Percentiles rank a stretch among this genome's conserved stretches.
phyloP scores from a whole-genome alignment of 2,797 vertebrate species.

The Xiphorhynchus erythropygius region DNA sequence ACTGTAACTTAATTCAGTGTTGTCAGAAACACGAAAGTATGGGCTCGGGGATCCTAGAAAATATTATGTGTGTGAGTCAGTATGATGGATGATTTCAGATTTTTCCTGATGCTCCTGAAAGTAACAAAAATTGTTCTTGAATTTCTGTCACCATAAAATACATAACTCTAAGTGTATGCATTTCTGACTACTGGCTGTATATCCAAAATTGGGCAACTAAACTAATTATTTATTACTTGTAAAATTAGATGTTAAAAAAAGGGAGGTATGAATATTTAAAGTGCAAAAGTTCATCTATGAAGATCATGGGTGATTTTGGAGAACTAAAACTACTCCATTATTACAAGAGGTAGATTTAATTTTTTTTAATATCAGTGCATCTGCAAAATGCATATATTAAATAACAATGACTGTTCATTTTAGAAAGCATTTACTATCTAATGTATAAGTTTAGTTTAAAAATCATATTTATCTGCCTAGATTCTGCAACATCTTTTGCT shows the following conservation, averaged over 20 bases:
- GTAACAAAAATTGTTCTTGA: background rate
- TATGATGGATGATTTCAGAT: background rate
- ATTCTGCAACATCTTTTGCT: background rate
- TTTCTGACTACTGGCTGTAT: background rate
- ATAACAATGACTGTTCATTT: background rate
- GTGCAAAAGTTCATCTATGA: background rate
- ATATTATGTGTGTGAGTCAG: background rate
- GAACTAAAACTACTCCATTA: background rate
- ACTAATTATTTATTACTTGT: background rate
- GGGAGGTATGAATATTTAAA: background rate
- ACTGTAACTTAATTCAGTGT: slow-evolving; percentile 11
- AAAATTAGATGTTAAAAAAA: background rate
- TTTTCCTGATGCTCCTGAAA: background rate
- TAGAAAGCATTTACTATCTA: background rate
- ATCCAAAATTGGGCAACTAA: background rate
- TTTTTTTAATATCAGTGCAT: background rate
- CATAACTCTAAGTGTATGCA: background rate
- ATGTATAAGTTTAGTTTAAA: background rate
- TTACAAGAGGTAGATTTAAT: background rate
- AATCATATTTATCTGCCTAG: background rate
- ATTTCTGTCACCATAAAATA: background rate
- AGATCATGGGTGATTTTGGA: background rate
- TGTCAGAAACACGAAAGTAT: background rate
- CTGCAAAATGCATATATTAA: background rate
- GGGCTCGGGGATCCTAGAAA: background rate